Percentiles rank a stretch among this genome's conserved stretches.
phyloP scores from a whole-genome alignment of 2,888 invertebrate genomes.

The Dichetophora obliterata region DNA sequence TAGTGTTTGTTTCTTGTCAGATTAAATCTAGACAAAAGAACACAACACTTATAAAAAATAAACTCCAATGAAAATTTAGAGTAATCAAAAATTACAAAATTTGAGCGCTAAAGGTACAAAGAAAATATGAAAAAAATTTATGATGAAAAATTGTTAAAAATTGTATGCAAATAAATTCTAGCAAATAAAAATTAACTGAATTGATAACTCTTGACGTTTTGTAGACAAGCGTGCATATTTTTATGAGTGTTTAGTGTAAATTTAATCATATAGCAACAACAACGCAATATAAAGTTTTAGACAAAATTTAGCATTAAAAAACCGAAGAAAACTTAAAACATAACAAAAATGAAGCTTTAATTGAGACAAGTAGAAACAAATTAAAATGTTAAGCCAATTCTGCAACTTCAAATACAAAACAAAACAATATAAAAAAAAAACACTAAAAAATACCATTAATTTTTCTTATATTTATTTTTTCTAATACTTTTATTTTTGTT shows the following conservation, averaged over 20 bases:
- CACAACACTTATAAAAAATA: conserved; percentile 33
- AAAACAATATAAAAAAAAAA: conserved; percentile 37
- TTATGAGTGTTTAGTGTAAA: conserved; percentile 22
- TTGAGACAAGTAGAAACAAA: conserved; percentile 6
- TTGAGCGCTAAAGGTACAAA: conserved; percentile 70
- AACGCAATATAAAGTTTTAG: conserved; percentile 40
- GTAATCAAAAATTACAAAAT: conserved; percentile 56
- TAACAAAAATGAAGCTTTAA: conserved; percentile 39
- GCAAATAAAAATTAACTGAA: conserved; percentile 18
- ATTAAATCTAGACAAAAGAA: conserved; percentile 25
- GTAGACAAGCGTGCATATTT: conserved; percentile 31
- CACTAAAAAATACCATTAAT: conserved; percentile 42
- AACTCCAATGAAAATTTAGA: conserved; percentile 45
- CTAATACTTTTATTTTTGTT: background rate
- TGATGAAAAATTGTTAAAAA: conserved; percentile 36
- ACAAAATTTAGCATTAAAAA: conserved; percentile 21
- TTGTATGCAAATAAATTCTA: background rate
- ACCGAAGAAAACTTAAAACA: conserved; percentile 29
- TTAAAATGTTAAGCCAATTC: conserved; percentile 20
- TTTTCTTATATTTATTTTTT: background rate
- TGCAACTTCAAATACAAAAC: conserved; percentile 34
- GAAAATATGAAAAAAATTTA: conserved; percentile 44
- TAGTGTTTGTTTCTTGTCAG: conserved; percentile 39
- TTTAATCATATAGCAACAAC: conserved; percentile 50
- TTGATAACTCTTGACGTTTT: conserved; percentile 39